Conservation (phyloP, 2,113 vertebrate genomes). For the Paedocypris sp. region DNA sequence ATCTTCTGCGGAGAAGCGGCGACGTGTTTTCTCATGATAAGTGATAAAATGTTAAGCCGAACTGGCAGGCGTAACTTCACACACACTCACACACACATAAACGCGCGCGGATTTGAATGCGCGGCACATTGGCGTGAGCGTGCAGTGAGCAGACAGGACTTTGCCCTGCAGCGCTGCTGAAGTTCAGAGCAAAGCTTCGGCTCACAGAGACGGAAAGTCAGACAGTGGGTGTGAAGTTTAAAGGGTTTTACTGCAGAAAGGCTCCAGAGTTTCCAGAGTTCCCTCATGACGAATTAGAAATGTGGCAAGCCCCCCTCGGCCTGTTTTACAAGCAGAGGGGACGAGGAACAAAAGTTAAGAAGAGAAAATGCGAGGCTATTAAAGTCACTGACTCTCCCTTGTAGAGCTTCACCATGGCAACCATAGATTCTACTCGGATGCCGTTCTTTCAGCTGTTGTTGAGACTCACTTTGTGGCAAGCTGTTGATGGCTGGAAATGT, state of each 20-base stretch:
- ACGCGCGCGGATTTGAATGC: not conserved
- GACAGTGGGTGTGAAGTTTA: not conserved
- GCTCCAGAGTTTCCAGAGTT: not conserved
- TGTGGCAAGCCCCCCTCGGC: not conserved
- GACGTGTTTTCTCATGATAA: conserved; percentile 16
- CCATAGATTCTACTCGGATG: not conserved
- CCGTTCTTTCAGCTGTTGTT: not conserved
- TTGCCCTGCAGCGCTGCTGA: not conserved
- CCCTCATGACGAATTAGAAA: conserved; percentile 11
- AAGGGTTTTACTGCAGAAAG: not conserved
- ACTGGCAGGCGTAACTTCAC: conserved; percentile 8
- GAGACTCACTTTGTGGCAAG: too few species aligned
- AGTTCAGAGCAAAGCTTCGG: not conserved
- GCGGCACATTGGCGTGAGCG: not conserved
- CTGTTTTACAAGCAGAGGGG: not conserved
- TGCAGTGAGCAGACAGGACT: conserved; percentile 9
- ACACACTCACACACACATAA: not conserved
- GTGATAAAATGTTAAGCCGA: conserved; percentile 23
- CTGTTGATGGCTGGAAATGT: too few species aligned
- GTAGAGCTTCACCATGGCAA: not conserved
- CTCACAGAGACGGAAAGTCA: not conserved
- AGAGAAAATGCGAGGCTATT: not conserved
- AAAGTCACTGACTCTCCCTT: not conserved
- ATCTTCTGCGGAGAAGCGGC: not conserved
- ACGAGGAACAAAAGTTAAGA: not conserved